Base-by-base conservation (phyloP, 2,888 invertebrate genomes). In the Drosophila yooni region DNA sequence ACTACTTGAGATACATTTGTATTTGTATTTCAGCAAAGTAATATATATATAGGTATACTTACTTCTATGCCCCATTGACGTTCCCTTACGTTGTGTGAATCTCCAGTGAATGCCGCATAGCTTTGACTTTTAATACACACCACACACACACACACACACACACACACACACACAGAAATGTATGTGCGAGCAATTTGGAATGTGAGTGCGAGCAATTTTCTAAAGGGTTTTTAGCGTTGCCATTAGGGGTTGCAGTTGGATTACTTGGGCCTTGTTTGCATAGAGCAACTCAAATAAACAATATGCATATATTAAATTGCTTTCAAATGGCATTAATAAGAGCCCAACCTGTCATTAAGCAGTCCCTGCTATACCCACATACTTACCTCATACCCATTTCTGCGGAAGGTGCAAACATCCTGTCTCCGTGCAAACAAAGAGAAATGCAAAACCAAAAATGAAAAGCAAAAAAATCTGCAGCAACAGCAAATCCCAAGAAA, bases 321-420 rank as follows among this genome's bases (percentile, higher is more conserved):
- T 85, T 86, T 85, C 71, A 70, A 81, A 85, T 90, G 81, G 82
- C 90, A 90, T 86, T 89, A 77, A 83, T 83, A 87, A 70, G 65
- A 43, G 66, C 48, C 48, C 69, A 90, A 84, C 87, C 90, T 84
- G 84, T 86, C 90, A 82, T 84, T 90, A 84, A 69, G 83, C 80
- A 70, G 70, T 21, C 43, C 68, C 76, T 76, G 76, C 76, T 53
- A 54, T 73, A 51, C 62, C 61, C 21, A 15, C 25, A 46, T 8
- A 15, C 27, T 27, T 46, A 46, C 83, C 65, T 63, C 48, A 40
- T 65, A 51, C 69, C 34, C 34, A 43, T 34, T 67, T 64, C 65
- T 70, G 71, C 65, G 54, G 79, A 84, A 90, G 88, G 88, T 91
- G 90, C 87, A 91, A 91, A 89, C 90, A 87, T 91, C 90, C 91